phyloP scores from a whole-genome alignment of 53 echinoderm and acorn worm species.

The Holothuria scabra region DNA sequence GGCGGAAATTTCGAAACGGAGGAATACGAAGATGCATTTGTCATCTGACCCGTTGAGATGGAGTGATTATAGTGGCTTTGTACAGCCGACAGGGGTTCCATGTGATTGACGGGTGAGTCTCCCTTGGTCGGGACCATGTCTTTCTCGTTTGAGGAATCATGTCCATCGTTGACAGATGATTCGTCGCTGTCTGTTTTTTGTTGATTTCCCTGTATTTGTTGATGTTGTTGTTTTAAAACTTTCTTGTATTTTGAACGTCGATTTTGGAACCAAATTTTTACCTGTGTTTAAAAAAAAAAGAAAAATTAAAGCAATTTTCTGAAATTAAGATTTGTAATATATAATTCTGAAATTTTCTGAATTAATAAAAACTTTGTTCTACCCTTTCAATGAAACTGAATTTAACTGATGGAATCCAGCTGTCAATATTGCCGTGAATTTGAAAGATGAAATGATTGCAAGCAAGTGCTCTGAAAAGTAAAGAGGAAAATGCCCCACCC shows the following conservation, averaged over 20 bases:
- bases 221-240: conserved; percentile 81
- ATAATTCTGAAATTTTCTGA: too few species aligned
- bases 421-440: too few species aligned
- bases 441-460: too few species aligned
- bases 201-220: conserved; percentile 6
- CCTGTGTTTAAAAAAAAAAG: conserved; percentile 55
- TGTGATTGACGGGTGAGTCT: background rate
- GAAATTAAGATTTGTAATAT: too few species aligned
- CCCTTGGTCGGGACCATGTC: conserved; percentile 7
- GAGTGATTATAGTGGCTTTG: conserved; percentile 2
- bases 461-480: too few species aligned
- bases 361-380: too few species aligned
- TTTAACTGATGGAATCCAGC: too few species aligned
- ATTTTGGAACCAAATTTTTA: conserved; percentile 99
- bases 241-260: conserved; percentile 96
- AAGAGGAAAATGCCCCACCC: too few species aligned
- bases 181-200: conserved; percentile 20
- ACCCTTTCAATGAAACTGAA: too few species aligned
- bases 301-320: too few species aligned
- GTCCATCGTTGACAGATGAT: conserved; percentile 13
- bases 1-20: conserved; percentile 9
- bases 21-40: background rate
- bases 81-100: background rate
- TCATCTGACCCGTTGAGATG: conserved; percentile 4
- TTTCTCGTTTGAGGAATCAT: background rate